phyloP scores from a whole-genome alignment of 2,113 vertebrate genomes.

The Panthera leo region DNA sequence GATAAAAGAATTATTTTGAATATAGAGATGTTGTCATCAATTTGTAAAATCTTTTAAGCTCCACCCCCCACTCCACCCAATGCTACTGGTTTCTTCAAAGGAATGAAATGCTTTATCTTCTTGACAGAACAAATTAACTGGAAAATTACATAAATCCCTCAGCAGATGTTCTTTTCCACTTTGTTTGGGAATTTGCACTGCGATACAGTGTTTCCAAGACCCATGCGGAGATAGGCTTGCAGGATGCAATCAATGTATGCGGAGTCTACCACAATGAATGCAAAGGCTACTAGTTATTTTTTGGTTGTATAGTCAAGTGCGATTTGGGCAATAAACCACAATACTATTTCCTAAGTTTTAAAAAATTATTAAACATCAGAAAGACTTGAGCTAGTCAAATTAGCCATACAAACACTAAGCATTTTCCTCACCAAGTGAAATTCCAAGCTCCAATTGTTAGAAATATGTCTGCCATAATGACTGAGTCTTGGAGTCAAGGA shows the following conservation, averaged over 20 bases:
- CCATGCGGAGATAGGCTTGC: slow-evolving; percentile 75
- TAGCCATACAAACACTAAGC: slow-evolving; percentile 25
- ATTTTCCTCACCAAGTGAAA: slow-evolving; percentile 48
- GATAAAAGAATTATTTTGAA: slow-evolving; percentile 28
- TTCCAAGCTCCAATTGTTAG: slow-evolving; percentile 73
- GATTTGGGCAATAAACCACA: neutral
- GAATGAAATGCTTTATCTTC: slow-evolving; percentile 89
- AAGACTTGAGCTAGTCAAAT: slow-evolving; percentile 79
- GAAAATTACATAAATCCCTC: slow-evolving; percentile 89
- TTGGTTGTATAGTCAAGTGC: neutral
- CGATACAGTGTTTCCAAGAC: slow-evolving; percentile 80
- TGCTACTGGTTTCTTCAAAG: slow-evolving; percentile 85
- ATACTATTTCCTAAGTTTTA: neutral
- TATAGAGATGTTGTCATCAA: slow-evolving; percentile 59
- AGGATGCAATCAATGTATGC: slow-evolving; percentile 67
- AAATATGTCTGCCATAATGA: slow-evolving; percentile 81
- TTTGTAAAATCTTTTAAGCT: slow-evolving; percentile 74
- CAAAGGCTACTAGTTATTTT: slow-evolving; percentile 72
- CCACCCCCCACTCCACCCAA: slow-evolving; percentile 53
- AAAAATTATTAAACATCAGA: slow-evolving; percentile 49
- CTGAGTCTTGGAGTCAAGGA: slow-evolving; percentile 79
- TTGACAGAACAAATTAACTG: slow-evolving; percentile 91
- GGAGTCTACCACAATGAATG: slow-evolving; percentile 53
- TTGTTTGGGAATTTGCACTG: slow-evolving; percentile 86
- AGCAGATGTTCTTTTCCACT: slow-evolving; percentile 89